A percentile compares a stretch with the other conserved stretches of the same genome.
Conservation (phyloP, 2,888 invertebrate genomes). For the Dastarcus helophoroides region DNA sequence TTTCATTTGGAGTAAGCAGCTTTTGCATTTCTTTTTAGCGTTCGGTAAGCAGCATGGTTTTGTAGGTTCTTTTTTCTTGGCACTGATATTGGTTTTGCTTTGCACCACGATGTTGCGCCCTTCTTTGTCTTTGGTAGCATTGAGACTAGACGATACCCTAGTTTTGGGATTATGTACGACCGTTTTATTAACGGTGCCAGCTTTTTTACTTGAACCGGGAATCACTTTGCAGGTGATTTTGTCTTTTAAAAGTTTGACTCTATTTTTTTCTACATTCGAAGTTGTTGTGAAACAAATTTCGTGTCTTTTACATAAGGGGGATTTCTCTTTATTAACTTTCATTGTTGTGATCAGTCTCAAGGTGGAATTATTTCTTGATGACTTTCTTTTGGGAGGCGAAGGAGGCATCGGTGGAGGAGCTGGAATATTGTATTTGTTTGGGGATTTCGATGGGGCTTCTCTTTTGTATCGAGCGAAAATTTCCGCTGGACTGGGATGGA, state of each 20-base stretch:
- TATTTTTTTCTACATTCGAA: constrained; percentile 36
- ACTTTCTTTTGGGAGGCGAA: constrained; percentile 63
- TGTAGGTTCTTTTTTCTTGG: constrained; percentile 6
- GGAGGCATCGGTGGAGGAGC: constrained; percentile 43
- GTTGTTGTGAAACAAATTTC: constrained; percentile 40
- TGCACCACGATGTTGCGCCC: no score
- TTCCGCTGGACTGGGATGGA: constrained; percentile 34
- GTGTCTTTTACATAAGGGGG: constrained; percentile 34
- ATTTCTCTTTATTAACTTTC: constrained; percentile 31
- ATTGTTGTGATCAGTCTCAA: constrained; percentile 50
- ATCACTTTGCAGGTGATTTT: constrained; percentile 49
- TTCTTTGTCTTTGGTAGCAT: no score
- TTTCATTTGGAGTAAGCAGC: constrained; percentile 1
- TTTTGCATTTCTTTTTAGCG: constrained; percentile 7
- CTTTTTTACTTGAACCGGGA: constrained; percentile 18
- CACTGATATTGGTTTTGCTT: not conserved
- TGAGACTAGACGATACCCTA: not conserved
- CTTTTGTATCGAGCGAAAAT: constrained; percentile 50
- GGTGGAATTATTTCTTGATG: constrained; percentile 62
- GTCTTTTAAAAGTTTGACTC: constrained; percentile 50
- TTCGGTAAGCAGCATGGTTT: constrained; percentile 4
- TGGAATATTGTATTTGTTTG: constrained; percentile 12
- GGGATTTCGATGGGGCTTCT: constrained; percentile 42
- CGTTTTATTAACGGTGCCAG: constrained; percentile 2
- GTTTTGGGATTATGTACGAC: not conserved